A percentile compares a stretch with the other conserved stretches of the same genome.
Conservation (phyloP, 2,888 invertebrate species). For the Drosophila pseudotakahashii region DNA sequence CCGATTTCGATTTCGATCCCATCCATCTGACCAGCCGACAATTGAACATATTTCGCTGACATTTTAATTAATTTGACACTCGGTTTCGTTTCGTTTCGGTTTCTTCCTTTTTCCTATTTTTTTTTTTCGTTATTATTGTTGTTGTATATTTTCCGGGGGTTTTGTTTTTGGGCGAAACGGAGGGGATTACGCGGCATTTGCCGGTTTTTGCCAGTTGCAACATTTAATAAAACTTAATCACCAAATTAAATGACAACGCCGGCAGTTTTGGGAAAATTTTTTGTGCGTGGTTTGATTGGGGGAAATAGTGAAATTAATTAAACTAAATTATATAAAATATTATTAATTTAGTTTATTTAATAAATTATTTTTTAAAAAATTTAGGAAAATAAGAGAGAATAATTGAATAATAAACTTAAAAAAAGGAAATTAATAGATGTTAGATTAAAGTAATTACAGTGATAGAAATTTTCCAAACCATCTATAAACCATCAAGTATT, state of each 20-base stretch:
- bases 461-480: too few relatives aligned
- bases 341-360: too few relatives aligned
- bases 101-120: slow-evolving; percentile 12
- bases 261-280: neutral
- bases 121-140: neutral
- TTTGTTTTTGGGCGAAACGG: slow-evolving; percentile 14
- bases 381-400: too few relatives aligned
- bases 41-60: slow-evolving; percentile 79
- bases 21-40: slow-evolving; percentile 69
- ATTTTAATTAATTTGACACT: slow-evolving; percentile 81
- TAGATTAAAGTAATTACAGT: too few relatives aligned
- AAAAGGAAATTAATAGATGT: too few relatives aligned
- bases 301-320: neutral
- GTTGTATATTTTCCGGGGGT: slow-evolving; percentile 14
- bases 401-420: too few relatives aligned
- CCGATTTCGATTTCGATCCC: slow-evolving; percentile 36
- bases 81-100: slow-evolving; percentile 50
- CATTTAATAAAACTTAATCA: slow-evolving; percentile 52
- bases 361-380: too few relatives aligned
- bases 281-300: neutral
- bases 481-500: too few relatives aligned
- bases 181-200: slow-evolving; percentile 32
- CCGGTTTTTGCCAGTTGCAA: slow-evolving; percentile 32
- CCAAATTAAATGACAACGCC: slow-evolving; percentile 40
- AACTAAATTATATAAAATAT: neutral